Conservation (phyloP, 1,140 invertebrate species). For the Acromyrmex heyeri region DNA sequence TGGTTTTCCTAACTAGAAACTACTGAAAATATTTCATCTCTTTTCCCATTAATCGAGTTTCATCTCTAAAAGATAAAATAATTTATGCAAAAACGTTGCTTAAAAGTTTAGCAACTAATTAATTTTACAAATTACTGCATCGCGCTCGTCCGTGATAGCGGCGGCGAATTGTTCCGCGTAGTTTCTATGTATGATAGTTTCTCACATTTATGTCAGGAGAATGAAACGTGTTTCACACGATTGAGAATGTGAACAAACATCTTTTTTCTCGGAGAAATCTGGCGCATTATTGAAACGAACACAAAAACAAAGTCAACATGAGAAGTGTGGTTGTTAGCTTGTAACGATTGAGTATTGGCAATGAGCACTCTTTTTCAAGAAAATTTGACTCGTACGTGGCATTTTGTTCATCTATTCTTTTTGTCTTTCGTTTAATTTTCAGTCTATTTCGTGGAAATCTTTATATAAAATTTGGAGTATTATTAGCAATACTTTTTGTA, state of each 20-base stretch:
- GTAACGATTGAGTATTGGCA: slow-evolving; percentile 53
- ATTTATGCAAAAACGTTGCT: not conserved
- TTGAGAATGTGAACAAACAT: slow-evolving; percentile 35
- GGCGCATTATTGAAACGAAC: slow-evolving; percentile 40
- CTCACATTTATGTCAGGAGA: slow-evolving; percentile 12
- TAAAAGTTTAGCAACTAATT: not conserved
- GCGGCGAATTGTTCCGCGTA: not conserved
- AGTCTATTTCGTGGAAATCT: not conserved
- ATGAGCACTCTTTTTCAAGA: slow-evolving; percentile 35
- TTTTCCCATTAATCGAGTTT: not conserved
- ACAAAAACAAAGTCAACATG: slow-evolving; percentile 26
- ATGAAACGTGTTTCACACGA: slow-evolving; percentile 1
- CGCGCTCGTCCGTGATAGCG: not conserved
- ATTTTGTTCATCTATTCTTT: slow-evolving; percentile 37
- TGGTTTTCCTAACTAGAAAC: not conserved
- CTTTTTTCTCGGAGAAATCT: slow-evolving; percentile 46
- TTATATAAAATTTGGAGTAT: not conserved
- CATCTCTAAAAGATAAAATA: not conserved
- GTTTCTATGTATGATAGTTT: slow-evolving; percentile 46
- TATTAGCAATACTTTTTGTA: not conserved
- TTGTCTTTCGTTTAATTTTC: slow-evolving; percentile 17
- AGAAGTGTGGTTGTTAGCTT: slow-evolving; percentile 8
- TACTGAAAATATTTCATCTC: not conserved
- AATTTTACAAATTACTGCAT: slow-evolving; percentile 22
- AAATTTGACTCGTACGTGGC: slow-evolving; percentile 26